These are phyloP conservation scores for Tenthredo scrophulariae DNA, from an alignment of 2,888 invertebrate genomes.

Conservation along the genomic window DNA sequence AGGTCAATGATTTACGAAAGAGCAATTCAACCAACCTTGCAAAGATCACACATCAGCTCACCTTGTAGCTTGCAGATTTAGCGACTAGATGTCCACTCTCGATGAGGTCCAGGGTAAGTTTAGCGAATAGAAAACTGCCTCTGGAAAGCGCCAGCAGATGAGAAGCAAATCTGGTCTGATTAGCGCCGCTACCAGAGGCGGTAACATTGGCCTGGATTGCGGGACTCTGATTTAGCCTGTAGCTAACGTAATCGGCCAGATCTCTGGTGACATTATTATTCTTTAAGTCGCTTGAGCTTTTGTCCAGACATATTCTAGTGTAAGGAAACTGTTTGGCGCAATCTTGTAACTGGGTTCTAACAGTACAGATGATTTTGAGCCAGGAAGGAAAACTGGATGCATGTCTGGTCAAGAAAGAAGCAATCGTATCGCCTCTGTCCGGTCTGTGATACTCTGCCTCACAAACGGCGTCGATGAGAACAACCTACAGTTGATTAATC, in stretches of 20 bases:
- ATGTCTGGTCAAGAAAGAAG: slow-evolving; percentile 92
- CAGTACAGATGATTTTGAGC: slow-evolving; percentile 94
- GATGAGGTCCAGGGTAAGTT: slow-evolving; percentile 94
- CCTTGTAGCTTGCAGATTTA: slow-evolving; percentile 96
- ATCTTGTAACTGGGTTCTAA: slow-evolving; percentile 91
- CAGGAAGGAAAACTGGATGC: slow-evolving; percentile 90
- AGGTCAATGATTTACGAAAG: not conserved
- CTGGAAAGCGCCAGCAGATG: slow-evolving; percentile 91
- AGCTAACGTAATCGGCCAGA: slow-evolving; percentile 91
- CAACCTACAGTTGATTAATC: slow-evolving; percentile 80
- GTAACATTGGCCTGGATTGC: slow-evolving; percentile 92
- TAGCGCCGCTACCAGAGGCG: slow-evolving; percentile 83
- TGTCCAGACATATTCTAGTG: slow-evolving; percentile 87
- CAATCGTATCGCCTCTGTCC: slow-evolving; percentile 96
- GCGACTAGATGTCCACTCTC: slow-evolving; percentile 95
- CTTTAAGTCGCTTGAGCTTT: slow-evolving; percentile 82
- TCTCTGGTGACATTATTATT: slow-evolving; percentile 89
- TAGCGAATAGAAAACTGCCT: slow-evolving; percentile 95
- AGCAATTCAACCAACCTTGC: not conserved
- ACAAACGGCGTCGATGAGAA: slow-evolving; percentile 95
- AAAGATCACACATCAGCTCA: slow-evolving; percentile 56
- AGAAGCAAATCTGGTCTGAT: slow-evolving; percentile 90
- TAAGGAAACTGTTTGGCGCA: slow-evolving; percentile 92
- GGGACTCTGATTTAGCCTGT: slow-evolving; percentile 88
- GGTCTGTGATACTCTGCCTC: slow-evolving; percentile 98